These are phyloP conservation scores for Baronia brevicornis DNA, from an alignment of 2,888 invertebrate genomes.

Conservation along the genomic window DNA sequence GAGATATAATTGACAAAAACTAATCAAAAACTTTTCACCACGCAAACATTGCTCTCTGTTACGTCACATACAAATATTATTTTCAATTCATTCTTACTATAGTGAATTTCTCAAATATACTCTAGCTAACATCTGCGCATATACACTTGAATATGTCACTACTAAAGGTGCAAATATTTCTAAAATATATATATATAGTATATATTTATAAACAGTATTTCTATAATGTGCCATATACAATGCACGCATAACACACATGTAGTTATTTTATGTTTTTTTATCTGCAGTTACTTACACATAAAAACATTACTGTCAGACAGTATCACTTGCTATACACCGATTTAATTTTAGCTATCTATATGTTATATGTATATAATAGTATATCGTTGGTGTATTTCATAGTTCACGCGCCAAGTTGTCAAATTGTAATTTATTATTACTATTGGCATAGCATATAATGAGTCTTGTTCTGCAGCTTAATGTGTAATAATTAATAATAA, in stretches of 20 bases:
- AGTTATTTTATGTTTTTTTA: constrained; percentile 35
- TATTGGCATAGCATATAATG: background rate
- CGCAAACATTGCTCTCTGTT: constrained; percentile 15
- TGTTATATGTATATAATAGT: constrained; percentile 40
- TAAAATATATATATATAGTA: constrained; percentile 67
- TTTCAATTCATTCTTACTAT: constrained; percentile 28
- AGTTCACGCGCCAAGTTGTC: constrained; percentile 56
- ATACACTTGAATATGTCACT: constrained; percentile 67
- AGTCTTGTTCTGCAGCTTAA: background rate
- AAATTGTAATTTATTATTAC: constrained; percentile 3
- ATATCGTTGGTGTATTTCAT: constrained; percentile 59
- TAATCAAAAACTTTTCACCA: constrained; percentile 56
- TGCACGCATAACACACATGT: constrained; percentile 65
- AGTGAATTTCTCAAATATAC: constrained; percentile 46
- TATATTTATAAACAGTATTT: constrained; percentile 64
- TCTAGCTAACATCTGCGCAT: constrained; percentile 69
- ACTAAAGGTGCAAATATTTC: constrained; percentile 74
- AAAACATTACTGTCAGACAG: constrained; percentile 70
- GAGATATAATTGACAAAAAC: constrained; percentile 69
- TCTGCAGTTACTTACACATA: constrained; percentile 57
- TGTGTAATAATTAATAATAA: background rate
- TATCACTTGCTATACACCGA: constrained; percentile 67
- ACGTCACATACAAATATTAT: constrained; percentile 20
- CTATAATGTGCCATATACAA: constrained; percentile 70
- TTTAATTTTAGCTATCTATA: constrained; percentile 54